Evolutionary conservation across 1,140 invertebrate species (phyloP).

Genomic region (Trichomalopsis sarcophagae): DNA sequence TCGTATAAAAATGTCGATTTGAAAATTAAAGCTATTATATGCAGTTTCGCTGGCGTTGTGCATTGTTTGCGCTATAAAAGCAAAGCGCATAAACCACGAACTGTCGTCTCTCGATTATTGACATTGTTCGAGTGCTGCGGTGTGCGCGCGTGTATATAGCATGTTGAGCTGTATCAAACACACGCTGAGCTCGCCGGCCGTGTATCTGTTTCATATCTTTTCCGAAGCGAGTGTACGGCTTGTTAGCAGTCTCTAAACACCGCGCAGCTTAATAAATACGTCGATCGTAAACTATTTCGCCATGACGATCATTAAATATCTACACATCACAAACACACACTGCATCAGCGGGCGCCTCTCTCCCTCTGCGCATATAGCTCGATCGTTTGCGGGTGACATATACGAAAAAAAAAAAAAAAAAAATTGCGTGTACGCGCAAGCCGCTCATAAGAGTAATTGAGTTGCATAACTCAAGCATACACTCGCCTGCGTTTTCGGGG

Average conservation of each 20-base stretch:
- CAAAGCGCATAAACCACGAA: too few species aligned
- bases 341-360: too few species aligned
- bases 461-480: background rate
- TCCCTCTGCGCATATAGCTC: too few species aligned
- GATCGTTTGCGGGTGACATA: too few species aligned
- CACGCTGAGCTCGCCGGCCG: background rate
- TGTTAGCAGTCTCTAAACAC: slow-evolving; percentile 64
- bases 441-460: background rate
- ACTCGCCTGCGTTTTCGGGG: background rate
- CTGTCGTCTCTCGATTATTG: slow-evolving; percentile 11
- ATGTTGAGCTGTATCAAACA: slow-evolving; percentile 41
- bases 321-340: slow-evolving; percentile 56
- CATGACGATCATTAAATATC: slow-evolving; percentile 65
- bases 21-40: slow-evolving; percentile 2
- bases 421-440: background rate
- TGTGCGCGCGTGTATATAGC: too few species aligned
- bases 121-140: slow-evolving; percentile 30
- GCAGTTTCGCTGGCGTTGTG: background rate
- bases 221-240: slow-evolving; percentile 56
- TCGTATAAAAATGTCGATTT: background rate
- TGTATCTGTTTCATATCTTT: slow-evolving; percentile 47
- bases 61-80: background rate
- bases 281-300: slow-evolving; percentile 69
- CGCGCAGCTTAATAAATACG: slow-evolving; percentile 67
- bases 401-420: background rate